Evolutionary conservation across 2,113 vertebrate species (phyloP).

Genomic region (Ifrita kowaldi): DNA sequence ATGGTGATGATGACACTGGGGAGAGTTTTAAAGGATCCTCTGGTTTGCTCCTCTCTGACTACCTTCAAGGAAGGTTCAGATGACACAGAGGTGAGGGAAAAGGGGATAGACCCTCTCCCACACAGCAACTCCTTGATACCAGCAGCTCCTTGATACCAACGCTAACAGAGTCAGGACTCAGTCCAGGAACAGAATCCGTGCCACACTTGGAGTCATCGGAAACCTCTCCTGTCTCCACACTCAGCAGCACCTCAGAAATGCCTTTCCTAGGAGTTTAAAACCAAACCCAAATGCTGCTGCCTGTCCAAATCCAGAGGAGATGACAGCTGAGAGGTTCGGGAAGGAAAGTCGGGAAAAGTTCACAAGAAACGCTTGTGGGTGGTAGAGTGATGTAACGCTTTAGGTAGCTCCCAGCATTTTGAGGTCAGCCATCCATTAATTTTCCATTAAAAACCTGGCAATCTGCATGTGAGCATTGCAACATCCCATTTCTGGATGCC

Average conservation of each 20-base stretch:
- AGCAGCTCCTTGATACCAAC: background rate
- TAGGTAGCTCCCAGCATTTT: background rate
- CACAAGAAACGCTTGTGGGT: background rate
- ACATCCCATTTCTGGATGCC: background rate
- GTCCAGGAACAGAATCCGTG: background rate
- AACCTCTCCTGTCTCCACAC: background rate
- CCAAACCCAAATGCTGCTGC: conserved; percentile 12
- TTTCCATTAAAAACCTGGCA: conserved; percentile 39
- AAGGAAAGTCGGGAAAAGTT: conserved; percentile 34
- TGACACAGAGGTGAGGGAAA: background rate
- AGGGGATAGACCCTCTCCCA: background rate
- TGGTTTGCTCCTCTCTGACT: background rate
- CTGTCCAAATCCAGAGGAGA: conserved; percentile 6
- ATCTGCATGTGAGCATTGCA: background rate
- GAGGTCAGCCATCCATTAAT: conserved; percentile 14
- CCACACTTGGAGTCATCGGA: rapidly evolving
- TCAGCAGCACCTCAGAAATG: background rate
- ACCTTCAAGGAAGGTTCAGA: background rate
- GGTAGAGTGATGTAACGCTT: conserved; percentile 45
- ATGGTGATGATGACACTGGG: rapidly evolving
- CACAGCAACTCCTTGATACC: background rate
- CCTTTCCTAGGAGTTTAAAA: background rate
- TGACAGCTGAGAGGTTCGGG: background rate
- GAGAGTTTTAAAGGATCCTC: background rate
- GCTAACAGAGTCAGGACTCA: background rate